Base-by-base conservation (phyloP, 2,113 vertebrate species). In the Arvicanthis niloticus region DNA sequence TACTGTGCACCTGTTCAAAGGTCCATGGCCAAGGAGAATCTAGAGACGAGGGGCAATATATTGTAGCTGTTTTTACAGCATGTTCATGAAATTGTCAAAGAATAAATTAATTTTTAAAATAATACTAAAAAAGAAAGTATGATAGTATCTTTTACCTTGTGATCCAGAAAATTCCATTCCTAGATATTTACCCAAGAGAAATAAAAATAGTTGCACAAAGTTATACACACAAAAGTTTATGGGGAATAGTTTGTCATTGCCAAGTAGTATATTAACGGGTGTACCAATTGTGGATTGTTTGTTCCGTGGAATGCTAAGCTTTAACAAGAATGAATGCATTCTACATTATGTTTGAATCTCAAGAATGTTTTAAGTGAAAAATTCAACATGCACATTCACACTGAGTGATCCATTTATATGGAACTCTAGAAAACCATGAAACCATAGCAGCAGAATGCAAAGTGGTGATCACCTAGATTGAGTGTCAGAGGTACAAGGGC, bases 111-210 rank as follows among this genome's bases (percentile, higher is more conserved):
- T 29, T 85, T 85, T 34, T 9, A 68, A 88, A 68, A 37, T 3
- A 70, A 26, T 37, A 53, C 31, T 40, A 53, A 37, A 81, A 94
- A 90, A 26, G 5, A 22, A 85, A 89, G 65, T 85, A 73, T 80
- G 29, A 26, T 45, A 26, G 15, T 16, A 58, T 2, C 31, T 26
- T 13, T 56, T 90, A 40, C 7, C 22, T 19, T 40, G 13, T 80
- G 31, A 78, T 19, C 42, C 91, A 85, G 31, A 90, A 90, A 72
- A 21, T 91, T 95, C 40, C 16, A 85, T 68, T 85, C 42, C 70
- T 78, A 80, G 24, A 3, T 56, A 88, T 76, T 93, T 34, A 87
- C 87, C n/a, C 31, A 87, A 88, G 45, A 65, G 31, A 84, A 91
- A 51, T n/a, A 82, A 88, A 82, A 91, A 19, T 22, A 65, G 22